Evolutionary conservation across 2,797 vertebrate species (phyloP).

Genomic region (Halcyon smyrnensis): DNA sequence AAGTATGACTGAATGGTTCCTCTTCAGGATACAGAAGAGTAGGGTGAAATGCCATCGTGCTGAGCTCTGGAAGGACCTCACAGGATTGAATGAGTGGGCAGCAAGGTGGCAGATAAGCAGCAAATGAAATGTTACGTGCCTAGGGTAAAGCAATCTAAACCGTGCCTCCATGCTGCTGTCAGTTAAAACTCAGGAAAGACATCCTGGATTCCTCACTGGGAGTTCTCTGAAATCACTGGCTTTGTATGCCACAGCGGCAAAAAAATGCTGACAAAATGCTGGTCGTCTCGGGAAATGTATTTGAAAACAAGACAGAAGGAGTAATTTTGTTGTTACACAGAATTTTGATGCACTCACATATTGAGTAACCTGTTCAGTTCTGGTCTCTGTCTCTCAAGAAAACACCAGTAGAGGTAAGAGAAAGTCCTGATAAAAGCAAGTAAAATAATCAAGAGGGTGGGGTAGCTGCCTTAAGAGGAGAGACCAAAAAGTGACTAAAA

Average conservation of each 20-base stretch:
- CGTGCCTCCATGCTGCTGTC: neutral
- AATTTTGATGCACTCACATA: neutral
- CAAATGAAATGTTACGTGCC: neutral
- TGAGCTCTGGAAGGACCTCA: neutral
- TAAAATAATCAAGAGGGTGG: neutral
- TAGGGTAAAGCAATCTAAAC: neutral
- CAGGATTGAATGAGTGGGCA: neutral
- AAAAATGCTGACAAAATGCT: neutral
- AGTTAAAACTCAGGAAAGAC: neutral
- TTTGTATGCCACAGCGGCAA: neutral
- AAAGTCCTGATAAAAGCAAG: neutral
- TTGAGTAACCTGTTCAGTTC: neutral
- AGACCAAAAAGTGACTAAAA: neutral
- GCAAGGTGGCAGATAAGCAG: neutral
- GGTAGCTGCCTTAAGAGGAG: neutral
- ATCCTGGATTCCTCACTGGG: neutral
- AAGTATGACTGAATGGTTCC: neutral
- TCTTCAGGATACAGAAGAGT: neutral
- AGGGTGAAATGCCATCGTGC: neutral
- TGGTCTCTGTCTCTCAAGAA: neutral
- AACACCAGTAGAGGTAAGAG: neutral
- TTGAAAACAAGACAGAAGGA: neutral
- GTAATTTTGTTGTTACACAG: neutral
- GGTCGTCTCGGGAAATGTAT: neutral
- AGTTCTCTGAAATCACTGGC: neutral